Evolutionary conservation across 2,113 vertebrate genomes (phyloP).

Genomic region (Nicator chloris): DNA sequence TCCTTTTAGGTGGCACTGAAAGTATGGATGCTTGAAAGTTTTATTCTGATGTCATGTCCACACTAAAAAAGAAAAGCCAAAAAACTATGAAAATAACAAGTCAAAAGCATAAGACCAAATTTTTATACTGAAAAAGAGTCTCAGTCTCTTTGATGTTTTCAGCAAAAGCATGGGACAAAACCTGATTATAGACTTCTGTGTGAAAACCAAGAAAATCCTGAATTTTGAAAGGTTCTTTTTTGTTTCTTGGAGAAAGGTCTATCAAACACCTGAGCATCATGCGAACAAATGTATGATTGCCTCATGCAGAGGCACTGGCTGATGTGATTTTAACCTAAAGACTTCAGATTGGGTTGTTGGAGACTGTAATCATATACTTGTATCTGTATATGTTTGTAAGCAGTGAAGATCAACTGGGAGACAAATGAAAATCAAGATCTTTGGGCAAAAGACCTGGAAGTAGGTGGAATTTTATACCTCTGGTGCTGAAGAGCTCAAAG

Average conservation of each 20-base stretch:
- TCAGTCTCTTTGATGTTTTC: neutral
- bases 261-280: neutral
- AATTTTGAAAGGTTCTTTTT: neutral
- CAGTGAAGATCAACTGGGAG: neutral
- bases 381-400: neutral
- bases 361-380: neutral
- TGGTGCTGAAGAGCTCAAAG: neutral
- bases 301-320: neutral
- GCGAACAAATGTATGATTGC: neutral
- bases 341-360: neutral
- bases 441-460: neutral
- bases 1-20: neutral
- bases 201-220: neutral
- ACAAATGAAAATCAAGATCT: neutral
- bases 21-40: neutral
- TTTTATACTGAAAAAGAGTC: neutral
- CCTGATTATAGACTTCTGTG: neutral
- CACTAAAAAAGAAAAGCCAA: neutral
- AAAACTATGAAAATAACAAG: neutral
- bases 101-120: neutral
- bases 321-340: neutral
- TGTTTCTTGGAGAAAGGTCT: neutral
- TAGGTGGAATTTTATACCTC: neutral
- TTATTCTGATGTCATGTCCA: neutral
- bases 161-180: neutral